Evolutionary conservation across 2,113 vertebrate genomes (phyloP).

Genomic region (Salvator merianae): DNA sequence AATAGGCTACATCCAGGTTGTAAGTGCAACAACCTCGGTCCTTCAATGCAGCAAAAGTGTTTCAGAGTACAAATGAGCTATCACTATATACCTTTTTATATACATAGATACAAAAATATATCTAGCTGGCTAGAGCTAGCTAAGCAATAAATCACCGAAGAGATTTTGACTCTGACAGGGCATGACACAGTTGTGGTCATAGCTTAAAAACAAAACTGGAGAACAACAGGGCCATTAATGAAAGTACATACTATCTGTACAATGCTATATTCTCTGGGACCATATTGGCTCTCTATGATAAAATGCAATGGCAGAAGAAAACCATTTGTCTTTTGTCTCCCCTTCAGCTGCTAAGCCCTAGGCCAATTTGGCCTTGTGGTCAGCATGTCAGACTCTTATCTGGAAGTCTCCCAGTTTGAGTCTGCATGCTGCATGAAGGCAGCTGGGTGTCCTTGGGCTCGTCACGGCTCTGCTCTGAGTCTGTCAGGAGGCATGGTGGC

Average conservation of each 20-base stretch:
- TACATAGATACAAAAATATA: not conserved
- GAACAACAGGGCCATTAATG: not conserved
- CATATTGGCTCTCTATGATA: constrained; percentile 6
- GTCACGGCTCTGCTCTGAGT: too few relatives aligned
- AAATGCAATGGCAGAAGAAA: not conserved
- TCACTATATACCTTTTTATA: not conserved
- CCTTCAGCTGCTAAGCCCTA: too few relatives aligned
- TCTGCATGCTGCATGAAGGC: too few relatives aligned
- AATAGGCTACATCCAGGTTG: not conserved
- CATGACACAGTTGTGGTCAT: not conserved
- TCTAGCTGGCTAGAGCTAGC: constrained; percentile 1
- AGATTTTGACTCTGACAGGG: constrained; percentile 14
- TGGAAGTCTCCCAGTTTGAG: too few relatives aligned
- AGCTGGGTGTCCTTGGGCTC: too few relatives aligned
- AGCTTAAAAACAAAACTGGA: constrained; percentile 21
- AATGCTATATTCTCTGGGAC: constrained; percentile 21
- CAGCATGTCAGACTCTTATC: too few relatives aligned
- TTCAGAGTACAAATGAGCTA: not conserved
- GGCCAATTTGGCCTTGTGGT: too few relatives aligned
- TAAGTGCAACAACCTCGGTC: not conserved
- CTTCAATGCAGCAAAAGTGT: not conserved
- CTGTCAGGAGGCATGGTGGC: too few relatives aligned
- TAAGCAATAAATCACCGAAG: constrained; percentile 11
- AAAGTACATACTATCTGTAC: not conserved
- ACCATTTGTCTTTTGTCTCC: too few relatives aligned